Evolutionary conservation across 2,113 vertebrate genomes (phyloP).

Genomic region (Colinus virginianus): DNA sequence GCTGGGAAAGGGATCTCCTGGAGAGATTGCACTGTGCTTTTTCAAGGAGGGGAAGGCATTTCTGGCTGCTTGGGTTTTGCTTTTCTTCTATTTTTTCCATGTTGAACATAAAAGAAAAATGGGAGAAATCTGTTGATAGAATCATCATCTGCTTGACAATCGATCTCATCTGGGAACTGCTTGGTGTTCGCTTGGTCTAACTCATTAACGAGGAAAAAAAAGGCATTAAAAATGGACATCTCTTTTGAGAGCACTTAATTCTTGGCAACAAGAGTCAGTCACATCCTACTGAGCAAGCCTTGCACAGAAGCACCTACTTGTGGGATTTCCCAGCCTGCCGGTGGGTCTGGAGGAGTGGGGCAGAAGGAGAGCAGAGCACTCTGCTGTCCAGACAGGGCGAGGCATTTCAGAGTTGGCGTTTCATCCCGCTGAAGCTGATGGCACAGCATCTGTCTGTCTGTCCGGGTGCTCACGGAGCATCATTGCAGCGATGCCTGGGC

Average conservation of each 20-base stretch:
- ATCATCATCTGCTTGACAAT: constrained; percentile 29
- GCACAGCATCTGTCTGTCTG: neutral
- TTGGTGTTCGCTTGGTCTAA: constrained; percentile 60
- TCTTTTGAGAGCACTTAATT: constrained; percentile 65
- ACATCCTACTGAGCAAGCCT: neutral
- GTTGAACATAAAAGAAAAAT: neutral
- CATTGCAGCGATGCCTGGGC: rapidly evolving
- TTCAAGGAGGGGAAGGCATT: constrained; percentile 1
- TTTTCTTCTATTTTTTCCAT: neutral
- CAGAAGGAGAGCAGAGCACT: neutral
- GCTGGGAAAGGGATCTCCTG: constrained; percentile 50
- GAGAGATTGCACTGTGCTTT: constrained; percentile 42
- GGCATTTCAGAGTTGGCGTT: too few species aligned
- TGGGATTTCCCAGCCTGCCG: constrained; percentile 12
- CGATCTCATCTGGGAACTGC: constrained; percentile 60
- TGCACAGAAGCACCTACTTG: neutral
- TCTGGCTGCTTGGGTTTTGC: neutral
- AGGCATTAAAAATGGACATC: constrained; percentile 51
- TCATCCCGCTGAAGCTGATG: neutral
- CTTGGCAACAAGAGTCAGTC: constrained; percentile 51
- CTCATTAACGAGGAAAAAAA: constrained; percentile 58
- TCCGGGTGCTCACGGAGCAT: neutral
- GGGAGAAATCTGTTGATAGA: neutral
- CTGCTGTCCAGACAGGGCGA: neutral
- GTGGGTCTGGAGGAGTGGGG: neutral